Percentiles rank a stretch among this genome's conserved stretches.
phyloP scores from a whole-genome alignment of 1,140 invertebrate species.

The Batillaria attramentaria region DNA sequence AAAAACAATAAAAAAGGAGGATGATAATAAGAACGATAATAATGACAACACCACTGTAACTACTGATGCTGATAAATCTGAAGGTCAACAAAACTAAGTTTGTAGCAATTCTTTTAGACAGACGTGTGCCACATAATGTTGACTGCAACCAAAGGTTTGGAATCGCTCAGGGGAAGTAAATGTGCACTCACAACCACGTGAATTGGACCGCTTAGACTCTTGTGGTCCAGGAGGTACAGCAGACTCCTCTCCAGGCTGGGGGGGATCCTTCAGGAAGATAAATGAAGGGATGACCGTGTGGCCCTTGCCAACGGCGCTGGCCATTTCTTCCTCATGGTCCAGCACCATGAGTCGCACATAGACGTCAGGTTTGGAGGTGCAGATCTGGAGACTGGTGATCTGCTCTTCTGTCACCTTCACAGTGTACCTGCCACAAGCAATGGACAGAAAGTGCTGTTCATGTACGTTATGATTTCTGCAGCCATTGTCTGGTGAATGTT shows the following conservation, averaged over 20 bases:
- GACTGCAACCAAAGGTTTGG: too few relatives aligned
- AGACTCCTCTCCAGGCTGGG: slow-evolving; percentile 30
- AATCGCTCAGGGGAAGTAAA: too few relatives aligned
- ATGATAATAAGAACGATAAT: too few relatives aligned
- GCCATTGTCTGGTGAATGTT: slow-evolving; percentile 25
- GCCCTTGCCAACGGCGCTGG: slow-evolving; percentile 68
- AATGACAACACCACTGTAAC: too few relatives aligned
- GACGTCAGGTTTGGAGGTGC: slow-evolving; percentile 70
- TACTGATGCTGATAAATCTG: too few relatives aligned
- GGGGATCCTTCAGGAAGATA: slow-evolving; percentile 67
- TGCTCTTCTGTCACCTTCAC: slow-evolving; percentile 70
- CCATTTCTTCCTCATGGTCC: slow-evolving; percentile 67
- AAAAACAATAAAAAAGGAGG: too few relatives aligned
- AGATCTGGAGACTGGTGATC: slow-evolving; percentile 67
- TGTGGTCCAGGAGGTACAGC: slow-evolving; percentile 13
- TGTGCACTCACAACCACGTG: slow-evolving; percentile 64
- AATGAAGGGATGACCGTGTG: slow-evolving; percentile 68
- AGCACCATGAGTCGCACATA: slow-evolving; percentile 67
- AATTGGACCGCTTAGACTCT: slow-evolving; percentile 61
- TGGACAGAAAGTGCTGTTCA: too few relatives aligned
- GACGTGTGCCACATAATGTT: too few relatives aligned
- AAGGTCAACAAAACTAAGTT: too few relatives aligned
- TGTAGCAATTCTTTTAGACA: too few relatives aligned
- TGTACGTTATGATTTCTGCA: too few relatives aligned
- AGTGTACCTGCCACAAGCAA: slow-evolving; percentile 65